These are phyloP conservation scores for Mactromeris polynyma DNA, from an alignment of 2,888 invertebrate species.

Conservation along the genomic window DNA sequence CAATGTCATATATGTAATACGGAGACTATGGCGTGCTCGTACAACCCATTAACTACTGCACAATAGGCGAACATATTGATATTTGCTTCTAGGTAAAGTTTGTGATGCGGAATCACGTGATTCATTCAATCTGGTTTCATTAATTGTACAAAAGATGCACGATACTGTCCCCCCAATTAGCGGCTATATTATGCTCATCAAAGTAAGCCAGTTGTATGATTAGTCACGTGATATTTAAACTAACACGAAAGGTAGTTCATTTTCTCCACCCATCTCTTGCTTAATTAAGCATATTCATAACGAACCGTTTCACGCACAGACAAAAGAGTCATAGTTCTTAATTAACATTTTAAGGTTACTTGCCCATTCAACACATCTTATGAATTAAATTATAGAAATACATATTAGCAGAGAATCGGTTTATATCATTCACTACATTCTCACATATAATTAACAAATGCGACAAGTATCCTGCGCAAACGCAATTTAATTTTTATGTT, in stretches of 20 bases:
- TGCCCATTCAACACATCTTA: too few species aligned
- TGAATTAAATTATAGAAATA: too few species aligned
- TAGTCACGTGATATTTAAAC: not conserved
- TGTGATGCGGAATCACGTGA: not conserved
- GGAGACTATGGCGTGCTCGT: too few species aligned
- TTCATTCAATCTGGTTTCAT: not conserved
- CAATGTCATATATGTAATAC: too few species aligned
- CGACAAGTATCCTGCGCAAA: too few species aligned
- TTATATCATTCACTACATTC: too few species aligned
- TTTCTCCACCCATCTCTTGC: not conserved
- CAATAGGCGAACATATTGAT: not conserved
- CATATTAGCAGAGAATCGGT: too few species aligned
- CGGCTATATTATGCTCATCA: not conserved
- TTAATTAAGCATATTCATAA: not conserved
- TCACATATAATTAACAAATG: too few species aligned
- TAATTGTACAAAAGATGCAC: slow-evolving; percentile 6
- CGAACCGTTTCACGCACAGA: not conserved
- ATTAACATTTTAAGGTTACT: too few species aligned
- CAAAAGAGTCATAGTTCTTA: too few species aligned
- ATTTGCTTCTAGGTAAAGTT: not conserved
- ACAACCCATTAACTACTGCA: too few species aligned
- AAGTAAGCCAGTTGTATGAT: not conserved
- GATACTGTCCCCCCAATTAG: not conserved
- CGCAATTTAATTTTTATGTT: too few species aligned
- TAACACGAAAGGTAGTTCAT: not conserved